phyloP scores from a whole-genome alignment of 2,113 vertebrate species.

The Passer montanus region DNA sequence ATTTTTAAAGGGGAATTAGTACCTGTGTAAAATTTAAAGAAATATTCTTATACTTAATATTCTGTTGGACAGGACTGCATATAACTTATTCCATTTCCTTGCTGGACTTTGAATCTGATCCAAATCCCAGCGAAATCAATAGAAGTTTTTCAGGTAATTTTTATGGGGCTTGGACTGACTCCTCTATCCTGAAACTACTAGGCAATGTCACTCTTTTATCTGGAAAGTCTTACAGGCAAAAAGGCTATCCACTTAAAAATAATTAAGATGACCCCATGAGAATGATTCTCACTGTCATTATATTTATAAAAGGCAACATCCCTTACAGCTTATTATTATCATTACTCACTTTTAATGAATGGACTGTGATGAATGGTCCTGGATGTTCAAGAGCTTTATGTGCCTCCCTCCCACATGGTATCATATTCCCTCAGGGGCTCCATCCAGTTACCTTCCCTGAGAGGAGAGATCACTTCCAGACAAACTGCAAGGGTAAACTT shows the following conservation, averaged over 20 bases:
- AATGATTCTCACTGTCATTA: background rate
- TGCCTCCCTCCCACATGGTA: background rate
- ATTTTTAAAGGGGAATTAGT: background rate
- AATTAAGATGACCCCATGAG: slow-evolving; percentile 5
- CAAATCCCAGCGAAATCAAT: slow-evolving; percentile 18
- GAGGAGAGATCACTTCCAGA: background rate
- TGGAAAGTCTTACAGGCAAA: background rate
- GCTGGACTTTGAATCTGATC: slow-evolving; percentile 2
- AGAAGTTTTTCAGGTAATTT: slow-evolving; percentile 25
- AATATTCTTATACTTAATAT: background rate
- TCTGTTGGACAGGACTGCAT: background rate
- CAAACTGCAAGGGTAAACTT: background rate
- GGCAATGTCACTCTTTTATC: background rate
- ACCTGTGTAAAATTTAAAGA: background rate
- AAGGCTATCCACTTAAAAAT: slow-evolving; percentile 18
- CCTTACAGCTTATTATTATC: slow-evolving; percentile 10
- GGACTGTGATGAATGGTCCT: background rate
- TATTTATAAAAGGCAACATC: slow-evolving; percentile 36
- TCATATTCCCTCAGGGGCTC: background rate
- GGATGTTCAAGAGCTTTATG: background rate
- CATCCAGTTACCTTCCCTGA: background rate
- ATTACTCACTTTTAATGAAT: slow-evolving; percentile 16
- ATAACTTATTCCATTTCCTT: slow-evolving; percentile 10
- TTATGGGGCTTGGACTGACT: background rate
- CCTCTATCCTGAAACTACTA: background rate